These are phyloP conservation scores for Tipula lateralis DNA, from an alignment of 2,888 invertebrate species.

Conservation along the genomic window DNA sequence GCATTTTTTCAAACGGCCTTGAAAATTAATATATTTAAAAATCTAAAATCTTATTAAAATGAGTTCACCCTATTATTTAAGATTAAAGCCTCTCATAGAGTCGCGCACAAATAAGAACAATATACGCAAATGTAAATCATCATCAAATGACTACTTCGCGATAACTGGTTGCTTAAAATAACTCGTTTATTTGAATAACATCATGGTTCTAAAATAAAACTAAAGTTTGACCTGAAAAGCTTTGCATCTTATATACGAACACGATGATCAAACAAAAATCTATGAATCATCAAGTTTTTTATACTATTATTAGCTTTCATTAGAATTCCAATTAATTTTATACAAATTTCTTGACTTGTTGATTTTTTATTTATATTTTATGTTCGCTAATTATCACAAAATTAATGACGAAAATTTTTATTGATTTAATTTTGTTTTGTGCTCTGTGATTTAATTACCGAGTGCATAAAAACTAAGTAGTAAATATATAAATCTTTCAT, in stretches of 20 bases:
- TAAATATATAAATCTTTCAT: not conserved
- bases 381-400: not conserved
- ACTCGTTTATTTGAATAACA: not conserved
- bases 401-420: not conserved
- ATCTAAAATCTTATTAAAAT: too few species aligned
- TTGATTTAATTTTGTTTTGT: not conserved
- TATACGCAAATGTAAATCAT: too few species aligned
- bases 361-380: not conserved
- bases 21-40: too few species aligned
- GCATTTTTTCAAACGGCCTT: too few species aligned
- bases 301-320: not conserved
- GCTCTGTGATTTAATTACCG: not conserved
- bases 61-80: too few species aligned
- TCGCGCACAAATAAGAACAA: too few species aligned
- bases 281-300: not conserved
- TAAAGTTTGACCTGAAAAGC: not conserved
- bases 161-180: not conserved
- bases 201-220: not conserved
- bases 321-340: not conserved
- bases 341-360: not conserved
- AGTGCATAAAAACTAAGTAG: not conserved
- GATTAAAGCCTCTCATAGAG: too few species aligned
- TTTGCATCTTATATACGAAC: not conserved
- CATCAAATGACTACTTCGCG: too few species aligned
- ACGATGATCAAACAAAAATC: not conserved